Evolutionary conservation across 2,797 vertebrate species (phyloP), one percentile per base, ranked within the genome.

Genomic region (Phataginus tricuspis): DNA sequence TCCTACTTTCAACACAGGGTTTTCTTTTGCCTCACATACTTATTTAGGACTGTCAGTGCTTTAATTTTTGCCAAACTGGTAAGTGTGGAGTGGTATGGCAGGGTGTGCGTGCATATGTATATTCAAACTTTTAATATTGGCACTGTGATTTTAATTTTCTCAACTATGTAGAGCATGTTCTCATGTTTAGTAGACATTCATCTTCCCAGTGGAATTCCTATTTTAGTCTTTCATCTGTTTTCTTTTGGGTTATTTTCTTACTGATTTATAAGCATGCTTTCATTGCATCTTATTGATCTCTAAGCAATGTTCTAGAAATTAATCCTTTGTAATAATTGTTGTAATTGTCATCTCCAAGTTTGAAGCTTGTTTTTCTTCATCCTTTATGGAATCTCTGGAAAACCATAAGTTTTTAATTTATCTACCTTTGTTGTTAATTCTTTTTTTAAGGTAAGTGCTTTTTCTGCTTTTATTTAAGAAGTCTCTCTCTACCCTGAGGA

Each of bases 181-280:
- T 88, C n/a, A 42, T 90, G 11, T 53, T 90, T 57, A 63, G 72
- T 39, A 68, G 21, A 92, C 78, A n/a, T 37, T 85, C 71, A 39
- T 68, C 51, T 82, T 88, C 71, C 42, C 29, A 37, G 31, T 61
- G 49, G 27, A 71, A 72, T 88, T 93, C 45, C 34, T 88, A 66
- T 53, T 91, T 90, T 94, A 34, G n/a, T 75, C 53, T 85, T 94
- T 90, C 57, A 64, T 88, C 82, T 91, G 10, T 90, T 83, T 77
- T n/a, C 91, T 95, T 82, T 39, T 34, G 49, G 71, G 25, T 75
- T 91, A 14, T 90, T 45, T 79, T 59, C 57, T 91, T 90, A 29
- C 53, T 90, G 64, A 74, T 39, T 68, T 95, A 89, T 64, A 86
- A 89, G 53, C 84, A 61, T 79, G 72, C n/a, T 59, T 71, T 64